These are phyloP conservation scores for Lasioglossum morio DNA, from an alignment of 2,888 invertebrate genomes.

Conservation along the genomic window DNA sequence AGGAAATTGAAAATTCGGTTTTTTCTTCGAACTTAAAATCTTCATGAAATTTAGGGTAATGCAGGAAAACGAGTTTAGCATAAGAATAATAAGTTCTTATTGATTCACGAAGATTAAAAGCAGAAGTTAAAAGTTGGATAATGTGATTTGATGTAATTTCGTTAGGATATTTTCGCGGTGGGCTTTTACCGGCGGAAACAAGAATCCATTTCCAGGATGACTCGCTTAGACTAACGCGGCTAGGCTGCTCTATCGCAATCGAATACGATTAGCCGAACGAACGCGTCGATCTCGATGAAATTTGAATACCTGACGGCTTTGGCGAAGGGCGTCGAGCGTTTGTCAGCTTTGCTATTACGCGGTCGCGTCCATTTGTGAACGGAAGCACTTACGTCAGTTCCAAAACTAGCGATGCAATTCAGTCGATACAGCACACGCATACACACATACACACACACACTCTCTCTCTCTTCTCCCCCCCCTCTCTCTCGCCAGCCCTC, in stretches of 20 bases:
- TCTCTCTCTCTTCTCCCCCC: too few species aligned
- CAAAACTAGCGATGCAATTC: conserved; percentile 38
- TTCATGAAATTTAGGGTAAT: neutral
- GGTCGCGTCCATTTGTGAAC: conserved; percentile 29
- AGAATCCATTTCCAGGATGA: neutral
- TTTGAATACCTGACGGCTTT: conserved; percentile 23
- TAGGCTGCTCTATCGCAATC: neutral
- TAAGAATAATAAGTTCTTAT: neutral
- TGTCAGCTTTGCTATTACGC: conserved; percentile 33
- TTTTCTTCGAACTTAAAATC: neutral
- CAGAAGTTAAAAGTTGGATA: neutral
- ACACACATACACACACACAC: too few species aligned
- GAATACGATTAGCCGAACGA: neutral
- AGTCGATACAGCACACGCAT: neutral
- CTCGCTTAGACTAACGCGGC: neutral
- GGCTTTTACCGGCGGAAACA: neutral
- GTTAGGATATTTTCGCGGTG: neutral
- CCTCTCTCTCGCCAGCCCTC: neutral
- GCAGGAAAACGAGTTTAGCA: too few species aligned
- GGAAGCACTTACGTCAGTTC: conserved; percentile 40
- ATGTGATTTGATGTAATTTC: neutral
- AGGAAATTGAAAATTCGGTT: neutral
- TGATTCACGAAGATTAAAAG: neutral
- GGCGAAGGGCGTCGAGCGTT: conserved; percentile 8
- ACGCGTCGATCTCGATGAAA: conserved; percentile 35